These are phyloP conservation scores for Neoniphon sammara DNA, from an alignment of 2,797 vertebrate genomes.

Conservation along the genomic window DNA sequence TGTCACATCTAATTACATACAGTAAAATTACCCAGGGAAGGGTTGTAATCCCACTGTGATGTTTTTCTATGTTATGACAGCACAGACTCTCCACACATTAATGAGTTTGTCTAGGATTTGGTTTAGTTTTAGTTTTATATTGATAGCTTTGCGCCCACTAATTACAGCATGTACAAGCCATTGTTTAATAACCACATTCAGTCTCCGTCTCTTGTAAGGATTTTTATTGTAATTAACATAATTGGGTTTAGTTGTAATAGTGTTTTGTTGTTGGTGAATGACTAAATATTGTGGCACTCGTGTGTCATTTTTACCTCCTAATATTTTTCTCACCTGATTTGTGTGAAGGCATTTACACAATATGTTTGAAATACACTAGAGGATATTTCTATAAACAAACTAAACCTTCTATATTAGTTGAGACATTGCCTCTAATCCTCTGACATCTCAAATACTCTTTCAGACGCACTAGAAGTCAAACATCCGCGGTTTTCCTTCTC, in stretches of 20 bases:
- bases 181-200: conserved; percentile 39
- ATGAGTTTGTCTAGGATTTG: conserved; percentile 53
- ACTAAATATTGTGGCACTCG: conserved; percentile 13
- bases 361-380: not conserved
- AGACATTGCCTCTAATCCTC: conserved; percentile 1
- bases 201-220: conserved; percentile 19
- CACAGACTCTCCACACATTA: conserved; percentile 58
- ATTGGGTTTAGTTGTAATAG: conserved; percentile 13
- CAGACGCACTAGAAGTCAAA: not conserved
- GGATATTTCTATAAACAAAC: not conserved
- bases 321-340: not conserved
- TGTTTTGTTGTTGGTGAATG: conserved; percentile 21
- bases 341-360: not conserved
- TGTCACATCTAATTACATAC: conserved; percentile 75
- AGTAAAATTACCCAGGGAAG: conserved; percentile 52
- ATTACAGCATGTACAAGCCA: conserved; percentile 44
- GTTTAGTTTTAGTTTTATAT: conserved; percentile 41
- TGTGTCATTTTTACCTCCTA: not conserved
- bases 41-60: conserved; percentile 64
- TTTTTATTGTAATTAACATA: conserved; percentile 22
- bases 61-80: conserved; percentile 73
- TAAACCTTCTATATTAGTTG: not conserved
- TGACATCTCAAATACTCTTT: not conserved
- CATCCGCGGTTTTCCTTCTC: not conserved
- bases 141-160: conserved; percentile 45